Evolutionary conservation across 2,797 vertebrate species (phyloP).

Genomic region (Falco rusticolus): DNA sequence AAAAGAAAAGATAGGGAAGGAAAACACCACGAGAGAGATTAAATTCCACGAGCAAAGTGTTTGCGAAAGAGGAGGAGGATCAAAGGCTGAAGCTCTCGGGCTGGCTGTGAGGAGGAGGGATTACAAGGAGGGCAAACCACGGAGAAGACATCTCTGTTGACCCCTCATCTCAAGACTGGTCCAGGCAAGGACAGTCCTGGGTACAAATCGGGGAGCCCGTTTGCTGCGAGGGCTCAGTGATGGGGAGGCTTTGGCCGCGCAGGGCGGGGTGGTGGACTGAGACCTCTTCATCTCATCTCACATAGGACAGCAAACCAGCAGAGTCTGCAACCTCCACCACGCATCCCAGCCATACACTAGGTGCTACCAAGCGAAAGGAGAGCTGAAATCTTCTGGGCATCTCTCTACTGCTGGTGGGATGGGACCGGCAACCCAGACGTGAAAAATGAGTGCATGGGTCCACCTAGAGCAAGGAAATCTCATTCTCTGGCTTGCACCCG

Average conservation of each 20-base stretch:
- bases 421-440: not conserved
- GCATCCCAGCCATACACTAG: not conserved
- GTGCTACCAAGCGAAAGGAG: not conserved
- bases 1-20: slow-evolving; percentile 67
- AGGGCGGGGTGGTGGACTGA: not conserved
- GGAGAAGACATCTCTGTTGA: slow-evolving; percentile 27
- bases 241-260: not conserved
- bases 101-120: not conserved
- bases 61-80: slow-evolving; percentile 46
- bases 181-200: not conserved
- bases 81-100: not conserved
- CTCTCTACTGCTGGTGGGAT: not conserved
- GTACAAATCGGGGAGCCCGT: not conserved
- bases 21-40: slow-evolving; percentile 63
- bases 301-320: accelerated
- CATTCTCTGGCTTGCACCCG: accelerated
- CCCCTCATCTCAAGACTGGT: not conserved
- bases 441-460: accelerated
- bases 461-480: not conserved
- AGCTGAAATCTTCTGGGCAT: not conserved
- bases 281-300: not conserved
- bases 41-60: slow-evolving; percentile 63
- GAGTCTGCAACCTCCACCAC: no score
- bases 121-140: not conserved
- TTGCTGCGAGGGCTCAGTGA: accelerated